A percentile compares a stretch with the other conserved stretches of the same genome.
Evolutionary conservation across 2,888 invertebrate genomes (phyloP).

Genomic region (Scaptodrosophila latifasciaeformis): DNA sequence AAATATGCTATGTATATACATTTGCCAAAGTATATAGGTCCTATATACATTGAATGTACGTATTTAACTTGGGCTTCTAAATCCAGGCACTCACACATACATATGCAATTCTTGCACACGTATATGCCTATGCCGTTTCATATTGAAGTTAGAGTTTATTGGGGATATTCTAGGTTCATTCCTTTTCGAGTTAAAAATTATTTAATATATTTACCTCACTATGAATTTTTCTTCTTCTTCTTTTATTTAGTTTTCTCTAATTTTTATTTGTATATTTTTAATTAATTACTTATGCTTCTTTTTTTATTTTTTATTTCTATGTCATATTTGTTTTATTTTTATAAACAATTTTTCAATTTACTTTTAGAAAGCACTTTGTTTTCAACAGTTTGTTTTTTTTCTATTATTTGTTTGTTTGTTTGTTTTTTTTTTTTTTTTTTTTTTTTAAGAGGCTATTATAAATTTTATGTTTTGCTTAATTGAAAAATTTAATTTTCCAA

Average conservation of each 20-base stretch:
- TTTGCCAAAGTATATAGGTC: no score
- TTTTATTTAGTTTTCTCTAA: not conserved
- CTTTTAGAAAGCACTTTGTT: constrained; percentile 50
- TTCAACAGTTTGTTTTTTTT: constrained; percentile 8
- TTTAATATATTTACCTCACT: no score
- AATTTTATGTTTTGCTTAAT: constrained; percentile 38
- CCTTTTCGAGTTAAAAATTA: no score
- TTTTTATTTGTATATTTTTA: constrained; percentile 6
- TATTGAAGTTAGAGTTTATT: no score
- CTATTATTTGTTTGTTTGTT: constrained; percentile 4
- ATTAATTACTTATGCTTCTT: constrained; percentile 35
- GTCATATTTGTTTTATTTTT: constrained; percentile 26
- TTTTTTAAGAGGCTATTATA: constrained; percentile 32
- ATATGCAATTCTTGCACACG: no score
- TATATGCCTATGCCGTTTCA: no score
- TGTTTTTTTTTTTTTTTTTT: constrained; percentile 1
- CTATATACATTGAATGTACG: no score
- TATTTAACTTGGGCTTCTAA: no score
- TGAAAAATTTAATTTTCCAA: constrained; percentile 59
- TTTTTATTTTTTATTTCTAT: constrained; percentile 16
- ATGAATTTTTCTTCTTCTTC: no score
- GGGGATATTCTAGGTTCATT: no score
- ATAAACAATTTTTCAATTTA: constrained; percentile 33
- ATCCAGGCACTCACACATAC: constrained; percentile 3
- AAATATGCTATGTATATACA: no score